Base-by-base conservation (phyloP, 64 coral and sea anemone genomes). In the Pachyseris speciosa region DNA sequence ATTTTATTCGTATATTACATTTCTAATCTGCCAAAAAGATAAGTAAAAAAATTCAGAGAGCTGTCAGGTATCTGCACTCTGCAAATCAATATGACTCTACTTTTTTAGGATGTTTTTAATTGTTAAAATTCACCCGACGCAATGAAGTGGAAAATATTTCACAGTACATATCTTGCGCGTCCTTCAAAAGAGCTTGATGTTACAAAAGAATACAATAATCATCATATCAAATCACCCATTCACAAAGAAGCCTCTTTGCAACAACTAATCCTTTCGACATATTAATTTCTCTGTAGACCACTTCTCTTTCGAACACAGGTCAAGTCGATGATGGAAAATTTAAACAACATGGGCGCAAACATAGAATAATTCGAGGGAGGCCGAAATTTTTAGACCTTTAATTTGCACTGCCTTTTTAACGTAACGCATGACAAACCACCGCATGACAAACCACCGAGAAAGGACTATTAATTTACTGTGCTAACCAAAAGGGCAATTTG, bases 101-200 rank as follows among this genome's bases (percentile, higher is more conserved):
- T 13, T n/a, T n/a, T n/a, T n/a, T 20, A 57, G 22, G 4, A 43
- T 44, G 38, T 10, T 20, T 45, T 9, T 9, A 11, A 74, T 74
- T 27, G n/a, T 44, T 74, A 57, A 57, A 57, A 79, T 58, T 79
- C 75, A 57, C 75, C 30, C n/a, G 33, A 63, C 9, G 77, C 77
- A 61, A 15, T 38, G 33, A 61, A 40, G 77, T 40, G 77, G 53
- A 81, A 61, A 60, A 30, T 19, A 60, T 41, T 64, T 63, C 11
- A 60, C 25, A 16, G 32, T 61, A 61, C 40, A 53, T 5, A 9
- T 17, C 17, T 37, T 63, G 33, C 17, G 33, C 51, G 20, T 19
- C 25, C 53, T 81, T 39, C 33, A 40, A 71, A 63, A 61, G 20
- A 20, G n/a, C 24, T 81, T 63, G 30, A 61, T 36, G 63, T 60